Base-by-base conservation (phyloP, 2,888 invertebrate genomes). In the Xylocampa areola region DNA sequence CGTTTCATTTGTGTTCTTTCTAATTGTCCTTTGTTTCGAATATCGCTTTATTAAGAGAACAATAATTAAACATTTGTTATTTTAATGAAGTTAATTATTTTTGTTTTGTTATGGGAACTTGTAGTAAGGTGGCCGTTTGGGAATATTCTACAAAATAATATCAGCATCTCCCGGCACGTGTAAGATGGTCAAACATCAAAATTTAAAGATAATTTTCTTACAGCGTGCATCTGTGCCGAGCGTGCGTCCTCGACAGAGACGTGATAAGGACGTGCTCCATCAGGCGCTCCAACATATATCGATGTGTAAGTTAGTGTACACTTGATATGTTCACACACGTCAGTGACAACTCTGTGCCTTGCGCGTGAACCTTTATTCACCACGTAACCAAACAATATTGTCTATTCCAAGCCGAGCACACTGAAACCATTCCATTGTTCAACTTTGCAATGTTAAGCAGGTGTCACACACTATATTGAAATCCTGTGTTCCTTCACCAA, bases 391-490 rank as follows among this genome's bases (percentile, higher is more conserved):
- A 37, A 1, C 8, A 10, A 16, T 10, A 8, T 36, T 21, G 16
- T 29, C 10, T 43, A 47, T 57, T 32, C 21, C 16, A 25, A 39
- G 29, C 39, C 11, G n/a, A 17, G 14, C 23, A 14, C 33, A 23
- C 21, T 57, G 66, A 37, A 58, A 44, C 36, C 27, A 32, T 52
- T 60, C 19, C 53, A 8, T 19, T 37, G 53, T 61, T 41, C 29
- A 53, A 68, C 27, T 65, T 64, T 64, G 65, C 59, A 65, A 64
- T 69, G 48, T 33, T 44, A 57, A 51, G 37, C 63, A 68, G 55
- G 25, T 55, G 63, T 65, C 65, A 40, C 14, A 36, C 63, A 33
- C n/a, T 35, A 44, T 61, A 64, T 65, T 53, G 63, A 44, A 65
- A 48, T 65, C 48, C 68, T 44, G 44, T 65, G 64, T 65, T 64